A percentile compares a stretch with the other conserved stretches of the same genome.
Conservation (phyloP, 2,113 vertebrate genomes). For the Semnornis frantzii region DNA sequence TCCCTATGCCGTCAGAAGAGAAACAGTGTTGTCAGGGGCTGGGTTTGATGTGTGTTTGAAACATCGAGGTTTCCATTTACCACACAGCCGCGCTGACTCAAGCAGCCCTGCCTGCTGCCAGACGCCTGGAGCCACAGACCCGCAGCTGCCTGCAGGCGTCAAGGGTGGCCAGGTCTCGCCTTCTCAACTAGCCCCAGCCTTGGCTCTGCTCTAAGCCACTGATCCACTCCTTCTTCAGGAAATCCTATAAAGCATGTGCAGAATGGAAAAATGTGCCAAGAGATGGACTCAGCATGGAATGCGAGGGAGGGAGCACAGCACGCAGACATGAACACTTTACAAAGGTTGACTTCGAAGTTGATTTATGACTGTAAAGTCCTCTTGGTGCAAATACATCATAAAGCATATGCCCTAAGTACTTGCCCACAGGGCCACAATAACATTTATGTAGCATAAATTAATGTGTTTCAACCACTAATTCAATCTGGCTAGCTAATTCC, state of each 20-base stretch:
- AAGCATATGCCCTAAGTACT: conserved; percentile 74
- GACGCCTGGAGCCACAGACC: not conserved
- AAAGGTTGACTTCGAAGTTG: not conserved
- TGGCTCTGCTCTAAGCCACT: not conserved
- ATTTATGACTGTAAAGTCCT: conserved; percentile 66
- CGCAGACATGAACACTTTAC: not conserved
- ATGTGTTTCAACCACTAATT: conserved; percentile 77
- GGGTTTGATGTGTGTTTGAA: conserved; percentile 4
- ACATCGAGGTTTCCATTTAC: conserved; percentile 57
- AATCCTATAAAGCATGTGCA: conserved; percentile 2
- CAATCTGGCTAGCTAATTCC: conserved; percentile 75
- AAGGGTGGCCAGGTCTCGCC: not conserved
- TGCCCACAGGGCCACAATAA: conserved; percentile 79
- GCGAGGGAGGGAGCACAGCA: not conserved
- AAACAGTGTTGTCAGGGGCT: conserved; percentile 68
- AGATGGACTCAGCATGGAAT: rapidly evolving
- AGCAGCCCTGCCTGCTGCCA: not conserved
- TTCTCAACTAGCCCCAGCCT: not conserved
- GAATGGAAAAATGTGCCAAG: not conserved
- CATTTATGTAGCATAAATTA: conserved; percentile 83
- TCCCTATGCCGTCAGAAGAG: conserved; percentile 54
- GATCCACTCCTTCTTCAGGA: conserved; percentile 23
- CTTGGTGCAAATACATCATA: conserved; percentile 73
- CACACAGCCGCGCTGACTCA: conserved; percentile 59
- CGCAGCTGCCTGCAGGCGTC: conserved; percentile 55